Percentiles rank a stretch among this genome's conserved stretches.
These are phyloP conservation scores for Ochropacha duplaris DNA, from an alignment of 2,888 invertebrate genomes.

Conservation along the genomic window DNA sequence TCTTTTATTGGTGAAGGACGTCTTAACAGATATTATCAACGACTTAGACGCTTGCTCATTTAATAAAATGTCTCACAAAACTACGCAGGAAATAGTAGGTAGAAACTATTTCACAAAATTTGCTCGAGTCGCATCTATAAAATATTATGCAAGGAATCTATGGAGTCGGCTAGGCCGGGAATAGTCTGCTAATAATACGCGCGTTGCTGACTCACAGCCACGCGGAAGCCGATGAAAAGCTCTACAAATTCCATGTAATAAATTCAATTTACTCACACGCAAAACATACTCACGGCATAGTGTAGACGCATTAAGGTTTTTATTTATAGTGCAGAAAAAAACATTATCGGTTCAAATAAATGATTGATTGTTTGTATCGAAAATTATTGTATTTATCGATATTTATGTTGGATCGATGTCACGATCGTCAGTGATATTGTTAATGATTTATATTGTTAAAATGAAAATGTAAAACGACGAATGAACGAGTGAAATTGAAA, in stretches of 20 bases:
- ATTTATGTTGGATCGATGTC: conserved; percentile 24
- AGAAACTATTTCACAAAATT: neutral
- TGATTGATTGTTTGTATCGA: conserved; percentile 26
- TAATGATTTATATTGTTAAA: conserved; percentile 22
- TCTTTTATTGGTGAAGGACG: neutral
- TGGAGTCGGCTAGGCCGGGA: conserved; percentile 38
- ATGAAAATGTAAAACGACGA: conserved; percentile 13
- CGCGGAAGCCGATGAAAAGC: conserved; percentile 65
- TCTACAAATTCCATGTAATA: conserved; percentile 64
- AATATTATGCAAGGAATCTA: conserved; percentile 9
- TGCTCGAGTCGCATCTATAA: conserved; percentile 9
- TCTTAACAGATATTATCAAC: neutral
- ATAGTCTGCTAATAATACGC: conserved; percentile 67
- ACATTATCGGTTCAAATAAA: conserved; percentile 12
- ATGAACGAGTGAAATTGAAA: conserved; percentile 16
- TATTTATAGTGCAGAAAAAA: conserved; percentile 28
- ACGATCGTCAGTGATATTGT: conserved; percentile 19
- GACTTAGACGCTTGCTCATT: neutral
- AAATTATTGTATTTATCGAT: conserved; percentile 24
- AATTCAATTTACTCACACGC: conserved; percentile 45
- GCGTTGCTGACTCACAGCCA: conserved; percentile 58
- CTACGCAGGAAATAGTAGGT: neutral
- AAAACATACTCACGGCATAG: conserved; percentile 13
- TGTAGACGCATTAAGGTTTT: conserved; percentile 21
- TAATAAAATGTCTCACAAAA: neutral